These are phyloP conservation scores for Daboia siamensis DNA, from an alignment of 2,113 vertebrate genomes.

Conservation along the genomic window DNA sequence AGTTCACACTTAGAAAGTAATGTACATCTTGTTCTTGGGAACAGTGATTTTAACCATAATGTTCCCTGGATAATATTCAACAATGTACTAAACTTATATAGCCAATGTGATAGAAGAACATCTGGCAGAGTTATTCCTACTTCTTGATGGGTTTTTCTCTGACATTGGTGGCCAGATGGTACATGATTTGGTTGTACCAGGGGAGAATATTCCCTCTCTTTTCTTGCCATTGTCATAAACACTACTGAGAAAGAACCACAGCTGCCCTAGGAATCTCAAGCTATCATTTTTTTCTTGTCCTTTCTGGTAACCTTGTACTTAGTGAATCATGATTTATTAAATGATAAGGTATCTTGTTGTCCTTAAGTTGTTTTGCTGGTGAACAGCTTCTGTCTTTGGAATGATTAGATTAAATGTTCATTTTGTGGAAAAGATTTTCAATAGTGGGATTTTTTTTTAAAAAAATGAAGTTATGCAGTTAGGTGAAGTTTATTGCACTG, in stretches of 20 bases:
- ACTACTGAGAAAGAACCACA: background rate
- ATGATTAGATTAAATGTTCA: background rate
- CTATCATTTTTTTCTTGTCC: background rate
- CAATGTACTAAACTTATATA: background rate
- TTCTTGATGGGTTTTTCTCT: constrained; percentile 11
- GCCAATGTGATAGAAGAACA: background rate
- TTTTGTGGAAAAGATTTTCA: background rate
- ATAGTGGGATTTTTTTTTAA: background rate
- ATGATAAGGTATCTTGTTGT: background rate
- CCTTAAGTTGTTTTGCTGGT: background rate
- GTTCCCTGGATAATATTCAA: background rate
- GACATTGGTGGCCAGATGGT: constrained; percentile 31
- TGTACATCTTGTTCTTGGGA: background rate
- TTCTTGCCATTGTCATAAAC: constrained; percentile 16
- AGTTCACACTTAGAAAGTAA: background rate
- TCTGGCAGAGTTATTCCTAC: constrained; percentile 29
- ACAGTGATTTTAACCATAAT: background rate
- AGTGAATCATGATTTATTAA: background rate
- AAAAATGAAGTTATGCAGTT: background rate
- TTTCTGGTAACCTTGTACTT: background rate
- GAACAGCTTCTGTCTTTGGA: background rate
- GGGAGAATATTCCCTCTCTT: background rate
- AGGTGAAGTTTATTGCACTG: background rate
- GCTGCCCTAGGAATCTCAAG: constrained; percentile 19
- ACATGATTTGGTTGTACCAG: constrained; percentile 15